These are phyloP conservation scores for Xenus cinereus DNA, from an alignment of 2,113 vertebrate species.

Conservation along the genomic window DNA sequence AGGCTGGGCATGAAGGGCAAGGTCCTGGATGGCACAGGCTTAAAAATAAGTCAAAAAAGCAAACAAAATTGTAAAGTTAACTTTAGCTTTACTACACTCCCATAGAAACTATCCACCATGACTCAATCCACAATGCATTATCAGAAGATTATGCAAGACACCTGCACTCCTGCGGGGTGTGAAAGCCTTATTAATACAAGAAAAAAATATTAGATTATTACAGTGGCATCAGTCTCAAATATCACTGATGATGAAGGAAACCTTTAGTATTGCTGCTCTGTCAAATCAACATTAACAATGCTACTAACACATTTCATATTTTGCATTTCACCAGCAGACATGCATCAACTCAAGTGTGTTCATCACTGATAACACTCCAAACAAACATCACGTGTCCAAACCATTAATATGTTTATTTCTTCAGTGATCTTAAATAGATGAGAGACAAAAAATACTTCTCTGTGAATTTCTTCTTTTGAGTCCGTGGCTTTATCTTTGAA, in stretches of 20 bases:
- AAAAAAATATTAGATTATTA: neutral
- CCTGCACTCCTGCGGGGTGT: neutral
- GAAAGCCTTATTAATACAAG: neutral
- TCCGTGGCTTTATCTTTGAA: neutral
- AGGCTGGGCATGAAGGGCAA: constrained; percentile 94
- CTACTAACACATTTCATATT: neutral
- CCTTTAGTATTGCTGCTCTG: neutral
- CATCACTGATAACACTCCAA: neutral
- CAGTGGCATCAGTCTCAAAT: neutral
- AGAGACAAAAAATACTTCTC: neutral
- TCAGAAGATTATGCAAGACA: neutral
- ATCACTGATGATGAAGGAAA: neutral
- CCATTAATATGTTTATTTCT: neutral
- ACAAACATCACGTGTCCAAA: neutral
- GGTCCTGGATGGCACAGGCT: constrained; percentile 97
- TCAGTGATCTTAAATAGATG: neutral
- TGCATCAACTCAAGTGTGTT: neutral
- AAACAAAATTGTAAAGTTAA: neutral
- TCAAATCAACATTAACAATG: neutral
- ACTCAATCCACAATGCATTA: neutral
- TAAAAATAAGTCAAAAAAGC: neutral
- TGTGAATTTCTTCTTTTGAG: neutral
- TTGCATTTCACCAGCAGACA: neutral
- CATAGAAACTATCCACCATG: neutral
- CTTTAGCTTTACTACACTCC: neutral